These are phyloP conservation scores for Pachyseris speciosa DNA, from an alignment of 64 coral and sea anemone species.

Conservation along the genomic window DNA sequence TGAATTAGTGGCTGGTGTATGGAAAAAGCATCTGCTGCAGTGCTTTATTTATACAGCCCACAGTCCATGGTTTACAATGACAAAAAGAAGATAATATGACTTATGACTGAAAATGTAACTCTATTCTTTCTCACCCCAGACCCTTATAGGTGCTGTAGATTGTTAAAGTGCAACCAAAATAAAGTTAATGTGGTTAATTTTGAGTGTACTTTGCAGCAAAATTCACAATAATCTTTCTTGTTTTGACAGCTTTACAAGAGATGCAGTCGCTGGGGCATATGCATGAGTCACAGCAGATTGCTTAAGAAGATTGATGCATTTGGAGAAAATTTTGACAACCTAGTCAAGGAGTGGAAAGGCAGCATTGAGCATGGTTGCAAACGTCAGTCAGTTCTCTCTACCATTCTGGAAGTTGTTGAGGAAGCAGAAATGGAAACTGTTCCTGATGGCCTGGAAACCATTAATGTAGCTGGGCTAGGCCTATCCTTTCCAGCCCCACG, in stretches of 20 bases:
- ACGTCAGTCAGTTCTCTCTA: neutral
- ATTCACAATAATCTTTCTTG: neutral
- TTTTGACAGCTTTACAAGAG: neutral
- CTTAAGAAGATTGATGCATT: conserved; percentile 36
- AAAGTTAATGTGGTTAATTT: too few relatives aligned
- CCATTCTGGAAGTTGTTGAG: neutral
- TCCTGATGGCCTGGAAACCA: neutral
- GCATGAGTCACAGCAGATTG: conserved; percentile 8
- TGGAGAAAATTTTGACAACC: neutral
- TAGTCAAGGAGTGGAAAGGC: conserved; percentile 6
- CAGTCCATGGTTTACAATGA: neutral
- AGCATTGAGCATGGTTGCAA: neutral
- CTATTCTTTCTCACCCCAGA: too few relatives aligned
- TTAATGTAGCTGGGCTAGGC: conserved; percentile 8
- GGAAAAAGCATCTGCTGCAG: neutral
- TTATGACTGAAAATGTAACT: too few relatives aligned
- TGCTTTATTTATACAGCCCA: neutral
- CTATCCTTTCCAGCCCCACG: neutral
- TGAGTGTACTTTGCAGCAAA: neutral
- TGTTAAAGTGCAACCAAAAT: too few relatives aligned
- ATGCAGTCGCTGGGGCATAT: neutral
- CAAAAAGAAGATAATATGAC: neutral
- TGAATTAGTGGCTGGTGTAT: neutral
- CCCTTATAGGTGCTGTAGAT: too few relatives aligned
- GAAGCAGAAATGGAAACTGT: neutral